Percentiles rank a stretch among this genome's conserved stretches.
Conservation (phyloP, 2,113 vertebrate species). For the Dermatemys mawii region DNA sequence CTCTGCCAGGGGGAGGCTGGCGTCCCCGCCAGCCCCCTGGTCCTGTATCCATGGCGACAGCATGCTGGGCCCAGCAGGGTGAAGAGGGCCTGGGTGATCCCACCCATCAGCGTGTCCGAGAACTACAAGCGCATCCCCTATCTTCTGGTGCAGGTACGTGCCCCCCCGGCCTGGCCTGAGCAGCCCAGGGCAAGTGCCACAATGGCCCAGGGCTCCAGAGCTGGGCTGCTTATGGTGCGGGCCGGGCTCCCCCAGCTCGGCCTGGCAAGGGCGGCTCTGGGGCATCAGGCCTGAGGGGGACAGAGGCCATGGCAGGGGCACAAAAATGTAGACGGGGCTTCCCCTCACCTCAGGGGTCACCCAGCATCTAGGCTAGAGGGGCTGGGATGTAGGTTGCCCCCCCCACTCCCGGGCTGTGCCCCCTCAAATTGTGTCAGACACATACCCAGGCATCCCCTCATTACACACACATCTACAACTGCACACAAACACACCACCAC, state of each 20-base stretch:
- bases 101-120: constrained; percentile 92
- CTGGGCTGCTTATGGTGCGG: too few species aligned
- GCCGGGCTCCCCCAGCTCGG: background rate
- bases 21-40: background rate
- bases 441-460: too few species aligned
- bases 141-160: constrained; percentile 90
- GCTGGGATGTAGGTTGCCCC: background rate
- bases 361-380: too few species aligned
- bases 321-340: background rate
- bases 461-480: too few species aligned
- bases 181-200: too few species aligned
- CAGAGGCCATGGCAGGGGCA: background rate
- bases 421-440: too few species aligned
- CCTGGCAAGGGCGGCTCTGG: background rate
- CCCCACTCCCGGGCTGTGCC: too few species aligned
- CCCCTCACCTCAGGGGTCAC: background rate
- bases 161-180: too few species aligned
- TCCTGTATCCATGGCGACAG: constrained; percentile 78
- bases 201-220: background rate
- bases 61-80: constrained; percentile 68
- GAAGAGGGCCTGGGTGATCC: constrained; percentile 97
- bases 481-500: too few species aligned
- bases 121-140: constrained; percentile 93
- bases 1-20: background rate
- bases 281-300: background rate